phyloP scores from a whole-genome alignment of 2,113 vertebrate genomes.

The Aspiorhynchus laticeps region DNA sequence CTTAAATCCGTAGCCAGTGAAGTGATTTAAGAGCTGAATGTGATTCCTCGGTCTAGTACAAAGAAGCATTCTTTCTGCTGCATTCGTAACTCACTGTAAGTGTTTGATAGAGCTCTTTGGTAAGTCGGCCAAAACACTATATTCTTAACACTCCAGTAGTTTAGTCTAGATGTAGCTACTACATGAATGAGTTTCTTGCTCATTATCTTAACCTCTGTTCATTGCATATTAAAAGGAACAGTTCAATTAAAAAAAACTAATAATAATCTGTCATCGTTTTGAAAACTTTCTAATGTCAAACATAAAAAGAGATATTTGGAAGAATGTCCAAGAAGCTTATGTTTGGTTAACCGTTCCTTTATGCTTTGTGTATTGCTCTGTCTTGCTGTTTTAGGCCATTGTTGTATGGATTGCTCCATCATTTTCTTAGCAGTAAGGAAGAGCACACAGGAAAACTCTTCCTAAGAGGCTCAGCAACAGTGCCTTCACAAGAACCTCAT shows the following conservation, averaged over 20 bases:
- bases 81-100: not conserved
- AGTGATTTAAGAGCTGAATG: not conserved
- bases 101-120: not conserved
- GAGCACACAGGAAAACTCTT: conserved; percentile 68
- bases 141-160: not conserved
- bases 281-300: not conserved
- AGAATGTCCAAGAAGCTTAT: not conserved
- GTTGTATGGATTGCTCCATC: conserved; percentile 87
- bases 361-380: not conserved
- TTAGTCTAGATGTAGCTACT: not conserved
- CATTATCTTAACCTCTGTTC: not conserved
- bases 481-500: conserved; percentile 51
- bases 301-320: not conserved
- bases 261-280: not conserved
- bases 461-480: conserved; percentile 67
- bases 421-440: conserved; percentile 79
- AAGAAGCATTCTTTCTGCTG: conserved; percentile 8
- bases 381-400: conserved; percentile 81
- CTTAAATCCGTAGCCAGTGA: not conserved
- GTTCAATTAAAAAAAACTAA: not conserved
- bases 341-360: not conserved
- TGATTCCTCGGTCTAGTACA: not conserved
- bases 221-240: not conserved
- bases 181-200: not conserved
- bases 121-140: not conserved